These are phyloP conservation scores for Monomorium pharaonis DNA, from an alignment of 1,140 invertebrate genomes.

Conservation along the genomic window DNA sequence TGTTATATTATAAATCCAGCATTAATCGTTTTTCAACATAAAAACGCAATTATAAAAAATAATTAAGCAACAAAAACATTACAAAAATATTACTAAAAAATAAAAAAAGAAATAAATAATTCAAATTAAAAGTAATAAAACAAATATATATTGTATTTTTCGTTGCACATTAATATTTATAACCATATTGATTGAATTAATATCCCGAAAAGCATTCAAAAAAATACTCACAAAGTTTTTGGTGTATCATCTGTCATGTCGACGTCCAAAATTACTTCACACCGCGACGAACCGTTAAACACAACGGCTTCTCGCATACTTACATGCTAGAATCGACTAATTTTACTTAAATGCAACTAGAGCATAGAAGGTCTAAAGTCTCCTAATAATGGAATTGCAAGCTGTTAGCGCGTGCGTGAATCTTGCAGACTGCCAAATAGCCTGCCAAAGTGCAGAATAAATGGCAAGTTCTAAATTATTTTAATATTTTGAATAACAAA, in stretches of 20 bases:
- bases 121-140: neutral
- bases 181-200: neutral
- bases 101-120: neutral
- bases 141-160: neutral
- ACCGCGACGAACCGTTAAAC: conserved; percentile 36
- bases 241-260: conserved; percentile 51
- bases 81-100: neutral
- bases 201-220: neutral
- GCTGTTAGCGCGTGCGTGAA: conserved; percentile 57
- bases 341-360: conserved; percentile 72
- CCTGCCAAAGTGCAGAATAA: conserved; percentile 16
- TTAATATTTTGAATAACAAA: neutral
- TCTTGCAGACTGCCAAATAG: conserved; percentile 14
- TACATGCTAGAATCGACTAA: conserved; percentile 67
- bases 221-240: conserved; percentile 65
- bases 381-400: conserved; percentile 58
- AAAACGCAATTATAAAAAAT: neutral
- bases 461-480: conserved; percentile 6
- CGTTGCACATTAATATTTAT: neutral
- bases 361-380: conserved; percentile 44
- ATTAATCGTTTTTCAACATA: neutral
- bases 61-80: neutral
- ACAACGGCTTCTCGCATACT: conserved; percentile 22
- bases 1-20: neutral
- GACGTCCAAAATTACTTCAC: conserved; percentile 12